Conservation (phyloP, 2,797 vertebrate species). For the Rhinatrema bivittatum region DNA sequence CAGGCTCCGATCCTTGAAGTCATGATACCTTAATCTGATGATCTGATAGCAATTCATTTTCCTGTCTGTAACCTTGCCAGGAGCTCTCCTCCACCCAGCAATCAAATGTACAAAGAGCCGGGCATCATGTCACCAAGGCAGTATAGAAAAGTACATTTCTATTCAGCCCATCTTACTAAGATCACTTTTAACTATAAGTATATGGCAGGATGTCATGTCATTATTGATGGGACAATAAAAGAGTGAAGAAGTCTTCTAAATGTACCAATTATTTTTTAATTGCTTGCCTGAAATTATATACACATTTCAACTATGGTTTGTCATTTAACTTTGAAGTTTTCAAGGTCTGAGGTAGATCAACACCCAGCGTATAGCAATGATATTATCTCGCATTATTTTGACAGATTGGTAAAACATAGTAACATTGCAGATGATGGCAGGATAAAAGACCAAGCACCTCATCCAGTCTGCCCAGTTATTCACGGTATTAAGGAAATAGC, state of each 20-base stretch:
- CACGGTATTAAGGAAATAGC: too few relatives aligned
- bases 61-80: constrained; percentile 52
- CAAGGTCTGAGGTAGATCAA: constrained; percentile 7
- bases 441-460: too few relatives aligned
- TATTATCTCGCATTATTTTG: too few relatives aligned
- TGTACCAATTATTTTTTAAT: constrained; percentile 7
- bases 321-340: constrained; percentile 10
- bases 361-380: background rate
- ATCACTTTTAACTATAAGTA: background rate
- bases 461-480: too few relatives aligned
- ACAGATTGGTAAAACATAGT: too few relatives aligned
- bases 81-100: constrained; percentile 52
- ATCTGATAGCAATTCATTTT: constrained; percentile 62
- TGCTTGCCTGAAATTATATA: constrained; percentile 7
- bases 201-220: constrained; percentile 1
- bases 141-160: too few relatives aligned
- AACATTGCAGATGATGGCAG: too few relatives aligned
- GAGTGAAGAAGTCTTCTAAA: background rate
- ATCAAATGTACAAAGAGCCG: constrained; percentile 48
- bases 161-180: background rate
- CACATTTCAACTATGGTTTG: constrained; percentile 9
- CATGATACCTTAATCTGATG: constrained; percentile 51
- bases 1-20: constrained; percentile 40
- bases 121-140: too few relatives aligned
- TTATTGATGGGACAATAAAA: background rate